Conservation (phyloP, 2,113 vertebrate species). For the Catharus minimus region DNA sequence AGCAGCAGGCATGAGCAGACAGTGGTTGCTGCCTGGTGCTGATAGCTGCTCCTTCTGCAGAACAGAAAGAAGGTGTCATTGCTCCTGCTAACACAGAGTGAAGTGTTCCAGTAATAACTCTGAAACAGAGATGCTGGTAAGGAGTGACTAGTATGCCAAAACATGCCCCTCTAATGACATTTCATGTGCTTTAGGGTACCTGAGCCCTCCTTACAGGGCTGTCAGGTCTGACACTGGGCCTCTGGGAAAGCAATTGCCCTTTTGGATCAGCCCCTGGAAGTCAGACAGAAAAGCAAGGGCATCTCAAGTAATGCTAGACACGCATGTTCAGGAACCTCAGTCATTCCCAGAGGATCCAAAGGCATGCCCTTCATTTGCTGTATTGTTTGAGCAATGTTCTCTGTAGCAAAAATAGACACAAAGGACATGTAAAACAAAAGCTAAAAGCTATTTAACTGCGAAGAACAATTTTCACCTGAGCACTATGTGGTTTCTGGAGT, state of each 20-base stretch:
- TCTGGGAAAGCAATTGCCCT: neutral
- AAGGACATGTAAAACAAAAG: slow-evolving; percentile 3
- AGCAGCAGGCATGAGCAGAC: neutral
- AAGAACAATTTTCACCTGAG: neutral
- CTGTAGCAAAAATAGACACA: slow-evolving; percentile 16
- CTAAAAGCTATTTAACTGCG: neutral
- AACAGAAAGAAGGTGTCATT: neutral
- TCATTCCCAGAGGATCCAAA: neutral
- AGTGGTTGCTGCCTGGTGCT: neutral
- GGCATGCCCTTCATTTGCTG: slow-evolving; percentile 5
- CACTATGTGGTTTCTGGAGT: neutral
- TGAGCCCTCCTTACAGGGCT: neutral
- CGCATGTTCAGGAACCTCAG: neutral
- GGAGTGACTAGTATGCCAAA: neutral
- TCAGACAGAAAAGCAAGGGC: neutral
- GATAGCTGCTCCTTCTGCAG: neutral
- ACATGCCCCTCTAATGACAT: neutral
- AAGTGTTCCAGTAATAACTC: neutral
- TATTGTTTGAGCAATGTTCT: neutral
- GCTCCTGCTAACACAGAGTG: neutral
- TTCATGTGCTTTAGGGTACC: neutral
- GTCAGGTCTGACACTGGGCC: neutral
- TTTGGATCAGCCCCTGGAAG: neutral
- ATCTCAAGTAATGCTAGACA: neutral
- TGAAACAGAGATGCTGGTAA: neutral